A percentile compares a stretch with the other conserved stretches of the same genome.
These are phyloP conservation scores for Oscheius onirici DNA, from an alignment of 2,888 invertebrate species.

Conservation along the genomic window DNA sequence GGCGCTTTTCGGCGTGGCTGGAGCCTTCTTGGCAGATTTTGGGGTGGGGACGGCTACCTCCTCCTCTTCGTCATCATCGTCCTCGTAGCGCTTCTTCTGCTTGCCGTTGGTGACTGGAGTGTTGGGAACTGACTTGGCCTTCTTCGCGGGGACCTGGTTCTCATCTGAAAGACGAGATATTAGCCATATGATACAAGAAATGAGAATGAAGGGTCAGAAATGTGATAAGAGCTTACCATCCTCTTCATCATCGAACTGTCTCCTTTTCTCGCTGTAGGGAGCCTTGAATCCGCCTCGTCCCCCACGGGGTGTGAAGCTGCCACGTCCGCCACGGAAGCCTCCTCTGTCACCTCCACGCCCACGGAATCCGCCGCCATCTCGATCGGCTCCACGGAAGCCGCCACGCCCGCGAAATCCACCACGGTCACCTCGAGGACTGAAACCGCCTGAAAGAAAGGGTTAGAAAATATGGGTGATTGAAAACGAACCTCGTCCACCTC, in stretches of 20 bases:
- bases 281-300: conserved; percentile 43
- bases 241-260: conserved; percentile 47
- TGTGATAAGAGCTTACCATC: conserved; percentile 42
- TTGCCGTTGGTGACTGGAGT: conserved; percentile 11
- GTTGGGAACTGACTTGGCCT: conserved; percentile 20
- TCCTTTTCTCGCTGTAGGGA: conserved; percentile 44
- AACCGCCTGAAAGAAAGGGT: conserved; percentile 11
- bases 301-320: conserved; percentile 46
- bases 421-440: conserved; percentile 18
- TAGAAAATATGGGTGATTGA: neutral
- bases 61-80: conserved; percentile 3
- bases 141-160: neutral
- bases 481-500: conserved; percentile 14
- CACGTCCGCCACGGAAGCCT: conserved; percentile 37
- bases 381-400: conserved; percentile 34
- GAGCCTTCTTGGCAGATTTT: conserved; percentile 39
- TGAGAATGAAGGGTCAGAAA: no score
- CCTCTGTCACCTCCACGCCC: conserved; percentile 40
- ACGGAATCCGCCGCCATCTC: conserved; percentile 31
- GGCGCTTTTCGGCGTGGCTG: conserved; percentile 12
- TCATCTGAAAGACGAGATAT: conserved; percentile 16
- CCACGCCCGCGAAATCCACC: conserved; percentile 33
- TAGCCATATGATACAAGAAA: neutral
- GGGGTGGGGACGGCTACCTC: conserved; percentile 22
- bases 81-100: neutral